Evolutionary conservation across 2,797 vertebrate genomes (phyloP).

Genomic region (Labeo calbasu): DNA sequence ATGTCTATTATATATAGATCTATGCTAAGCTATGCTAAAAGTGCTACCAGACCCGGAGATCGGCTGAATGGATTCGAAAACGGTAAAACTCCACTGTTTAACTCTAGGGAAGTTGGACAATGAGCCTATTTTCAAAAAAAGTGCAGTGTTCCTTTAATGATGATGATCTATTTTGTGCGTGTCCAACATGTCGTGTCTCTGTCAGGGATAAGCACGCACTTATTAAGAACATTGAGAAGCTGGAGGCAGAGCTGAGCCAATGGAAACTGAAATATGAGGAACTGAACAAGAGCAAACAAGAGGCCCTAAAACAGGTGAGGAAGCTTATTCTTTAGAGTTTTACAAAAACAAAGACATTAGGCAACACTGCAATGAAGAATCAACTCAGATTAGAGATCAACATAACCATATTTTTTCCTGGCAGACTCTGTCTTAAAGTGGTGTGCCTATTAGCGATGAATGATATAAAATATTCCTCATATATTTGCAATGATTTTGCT

Average conservation of each 20-base stretch:
- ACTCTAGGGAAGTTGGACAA: no score
- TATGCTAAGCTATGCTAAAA: no score
- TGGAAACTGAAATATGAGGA: conserved; percentile 97
- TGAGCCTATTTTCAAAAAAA: no score
- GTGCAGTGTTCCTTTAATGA: no score
- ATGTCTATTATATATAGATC: no score
- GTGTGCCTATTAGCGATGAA: neutral
- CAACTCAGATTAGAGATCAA: neutral
- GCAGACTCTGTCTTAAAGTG: neutral
- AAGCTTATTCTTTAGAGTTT: neutral
- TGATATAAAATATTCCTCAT: neutral
- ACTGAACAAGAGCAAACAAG: conserved; percentile 92
- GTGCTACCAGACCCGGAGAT: no score
- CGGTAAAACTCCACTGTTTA: no score
- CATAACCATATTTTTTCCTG: neutral
- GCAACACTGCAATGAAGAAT: neutral
- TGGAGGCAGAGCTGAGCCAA: conserved; percentile 91
- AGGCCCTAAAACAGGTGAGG: conserved; percentile 92
- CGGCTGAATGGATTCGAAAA: no score
- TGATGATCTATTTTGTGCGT: conserved; percentile 7
- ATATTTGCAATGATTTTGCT: neutral
- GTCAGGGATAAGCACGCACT: conserved; percentile 90
- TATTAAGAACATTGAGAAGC: conserved; percentile 91
- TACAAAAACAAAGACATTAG: neutral
- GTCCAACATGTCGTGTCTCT: conserved; percentile 48